Evolutionary conservation across 2,113 vertebrate species (phyloP), one percentile per base, ranked within the genome.

Genomic region (Arothron firmamentum): DNA sequence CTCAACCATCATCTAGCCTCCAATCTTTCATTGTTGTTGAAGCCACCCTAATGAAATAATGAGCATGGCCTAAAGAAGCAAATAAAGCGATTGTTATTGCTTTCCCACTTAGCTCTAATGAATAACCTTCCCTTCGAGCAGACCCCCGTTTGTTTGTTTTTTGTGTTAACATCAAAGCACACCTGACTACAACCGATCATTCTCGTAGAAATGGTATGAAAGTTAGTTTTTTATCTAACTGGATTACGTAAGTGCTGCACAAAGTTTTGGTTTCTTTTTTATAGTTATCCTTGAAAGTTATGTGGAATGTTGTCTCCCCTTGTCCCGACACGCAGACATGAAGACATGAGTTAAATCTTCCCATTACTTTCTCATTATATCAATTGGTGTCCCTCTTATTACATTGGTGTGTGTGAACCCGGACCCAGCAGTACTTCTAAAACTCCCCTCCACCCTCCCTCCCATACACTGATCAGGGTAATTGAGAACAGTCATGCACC

Each of bases 401-500:
- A 67, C 64, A 75, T 51, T 65, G 47, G 34, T 48, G 72, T 34
- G 12, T 41, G 21, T 2, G 20, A 1, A 11, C 28, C 41, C 53
- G 59, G 47, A 48, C 23, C 23, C 21, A 19, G 14, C 45, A 46
- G 56, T 56, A 42, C 52, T 65, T 56, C 31, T 46, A 49, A 74
- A 11, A 41, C 43, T 50, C 61, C 58, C 45, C 65, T 48, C 49
- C 5, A 9, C 43, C 42, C 13, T 51, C 48, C 42, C 72, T 18
- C 64, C 25, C 73, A 68, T 70, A 78, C 77, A 86, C 82, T 87
- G 87, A 94, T 94, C 92, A 94, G 88, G 84, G 91, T 96, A 95
- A 96, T 95, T 94, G 92, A 85, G 90, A 95, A 91, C 95, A 96
- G 94, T 79, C 55, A 84, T 82, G 62, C 60, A 47, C 15, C 45